phyloP scores from a whole-genome alignment of 2,113 vertebrate species.

The Plecotus auritus region DNA sequence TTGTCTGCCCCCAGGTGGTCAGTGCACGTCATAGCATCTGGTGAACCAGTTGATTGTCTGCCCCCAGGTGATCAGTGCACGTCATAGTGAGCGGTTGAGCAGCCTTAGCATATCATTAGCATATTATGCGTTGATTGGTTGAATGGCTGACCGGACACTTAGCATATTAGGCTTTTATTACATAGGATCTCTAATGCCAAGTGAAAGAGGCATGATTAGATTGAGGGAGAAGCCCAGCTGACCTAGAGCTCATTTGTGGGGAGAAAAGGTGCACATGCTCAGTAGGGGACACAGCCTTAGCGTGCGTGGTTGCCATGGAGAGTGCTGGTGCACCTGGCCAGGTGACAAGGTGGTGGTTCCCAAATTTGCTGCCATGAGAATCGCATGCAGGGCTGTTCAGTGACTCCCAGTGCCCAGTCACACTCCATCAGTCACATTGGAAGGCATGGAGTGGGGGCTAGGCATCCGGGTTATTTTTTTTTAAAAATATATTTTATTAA shows the following conservation, averaged over 20 bases:
- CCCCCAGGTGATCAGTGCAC: too few relatives aligned
- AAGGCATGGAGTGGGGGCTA: background rate
- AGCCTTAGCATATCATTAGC: too few relatives aligned
- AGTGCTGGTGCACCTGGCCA: background rate
- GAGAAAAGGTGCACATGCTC: background rate
- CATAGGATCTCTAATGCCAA: background rate
- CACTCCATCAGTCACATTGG: background rate
- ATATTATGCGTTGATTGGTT: too few relatives aligned
- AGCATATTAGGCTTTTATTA: too few relatives aligned
- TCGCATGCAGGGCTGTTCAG: background rate
- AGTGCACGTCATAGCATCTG: too few relatives aligned
- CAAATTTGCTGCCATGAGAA: too few relatives aligned
- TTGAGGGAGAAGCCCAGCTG: background rate
- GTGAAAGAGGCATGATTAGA: background rate
- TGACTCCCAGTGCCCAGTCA: rapidly evolving
- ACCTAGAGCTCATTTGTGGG: background rate
- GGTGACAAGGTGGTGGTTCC: background rate
- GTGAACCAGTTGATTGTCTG: too few relatives aligned
- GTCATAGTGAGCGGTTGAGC: too few relatives aligned
- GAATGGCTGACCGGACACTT: too few relatives aligned
- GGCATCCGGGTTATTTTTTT: background rate
- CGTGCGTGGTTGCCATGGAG: background rate
- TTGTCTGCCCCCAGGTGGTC: too few relatives aligned
- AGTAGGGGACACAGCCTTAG: background rate
- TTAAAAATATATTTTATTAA: too few relatives aligned